Conservation (phyloP, 2,797 vertebrate species). For the Myotis myotis region DNA sequence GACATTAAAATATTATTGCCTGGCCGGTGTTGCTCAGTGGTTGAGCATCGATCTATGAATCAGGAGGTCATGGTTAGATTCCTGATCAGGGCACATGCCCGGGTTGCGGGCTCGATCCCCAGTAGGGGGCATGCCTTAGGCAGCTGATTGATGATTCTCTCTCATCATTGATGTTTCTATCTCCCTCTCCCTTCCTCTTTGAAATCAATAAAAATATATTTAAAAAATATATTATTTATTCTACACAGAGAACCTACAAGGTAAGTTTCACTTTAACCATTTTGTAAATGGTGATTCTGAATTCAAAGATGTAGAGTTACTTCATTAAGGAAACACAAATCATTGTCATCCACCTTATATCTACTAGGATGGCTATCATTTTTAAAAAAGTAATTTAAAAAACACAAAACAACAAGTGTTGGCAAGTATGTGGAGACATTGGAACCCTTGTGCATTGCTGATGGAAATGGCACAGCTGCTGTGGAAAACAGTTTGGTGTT, state of each 20-base stretch:
- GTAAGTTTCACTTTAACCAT: not conserved
- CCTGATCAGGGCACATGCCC: too few species aligned
- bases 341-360: not conserved
- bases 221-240: not conserved
- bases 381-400: not conserved
- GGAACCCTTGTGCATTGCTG: not conserved
- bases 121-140: too few species aligned
- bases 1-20: not conserved
- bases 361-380: not conserved
- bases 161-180: too few species aligned
- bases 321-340: conserved; percentile 4
- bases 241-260: not conserved
- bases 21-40: too few species aligned
- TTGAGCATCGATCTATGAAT: too few species aligned
- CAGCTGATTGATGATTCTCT: too few species aligned
- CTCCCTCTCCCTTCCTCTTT: too few species aligned
- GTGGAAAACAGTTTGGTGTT: not conserved
- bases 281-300: not conserved
- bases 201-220: too few species aligned
- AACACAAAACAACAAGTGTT: not conserved
- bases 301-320: not conserved
- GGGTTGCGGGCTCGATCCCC: too few species aligned
- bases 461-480: not conserved
- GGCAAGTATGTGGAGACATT: not conserved
- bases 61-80: too few species aligned